Evolutionary conservation across 1,140 invertebrate species (phyloP).

Genomic region (Drosophila bocki): DNA sequence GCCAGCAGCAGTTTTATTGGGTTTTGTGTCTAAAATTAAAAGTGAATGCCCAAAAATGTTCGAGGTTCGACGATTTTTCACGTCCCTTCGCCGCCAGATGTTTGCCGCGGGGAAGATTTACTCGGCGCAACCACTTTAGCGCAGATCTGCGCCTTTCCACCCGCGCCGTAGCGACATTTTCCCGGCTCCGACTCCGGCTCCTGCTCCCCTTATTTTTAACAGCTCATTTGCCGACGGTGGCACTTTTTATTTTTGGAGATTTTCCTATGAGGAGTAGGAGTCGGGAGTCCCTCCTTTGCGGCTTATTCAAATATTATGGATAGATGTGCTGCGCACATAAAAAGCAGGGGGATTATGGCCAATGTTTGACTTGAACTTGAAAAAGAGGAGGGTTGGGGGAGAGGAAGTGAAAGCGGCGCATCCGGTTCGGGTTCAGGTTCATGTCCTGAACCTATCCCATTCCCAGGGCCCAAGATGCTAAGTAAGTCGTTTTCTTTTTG

Average conservation of each 20-base stretch:
- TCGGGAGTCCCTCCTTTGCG: slow-evolving; percentile 33
- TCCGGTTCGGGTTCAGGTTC: slow-evolving; percentile 59
- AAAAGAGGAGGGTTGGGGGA: slow-evolving; percentile 31
- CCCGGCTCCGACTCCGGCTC: slow-evolving; percentile 5
- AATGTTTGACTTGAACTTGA: slow-evolving; percentile 83
- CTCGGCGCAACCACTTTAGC: slow-evolving; percentile 58
- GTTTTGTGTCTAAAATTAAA: slow-evolving; percentile 68
- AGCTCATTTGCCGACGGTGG: slow-evolving; percentile 69
- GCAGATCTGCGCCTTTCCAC: slow-evolving; percentile 24
- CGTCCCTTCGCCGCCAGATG: slow-evolving; percentile 32
- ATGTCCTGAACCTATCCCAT: slow-evolving; percentile 50
- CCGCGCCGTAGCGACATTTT: slow-evolving; percentile 64
- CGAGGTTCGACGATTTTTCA: slow-evolving; percentile 52
- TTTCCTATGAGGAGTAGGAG: slow-evolving; percentile 1
- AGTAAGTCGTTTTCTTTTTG: slow-evolving; percentile 57
- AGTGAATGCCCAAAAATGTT: slow-evolving; percentile 61
- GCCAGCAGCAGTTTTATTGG: slow-evolving; percentile 56
- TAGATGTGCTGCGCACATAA: slow-evolving; percentile 18
- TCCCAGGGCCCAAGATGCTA: slow-evolving; percentile 53
- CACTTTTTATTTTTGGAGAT: slow-evolving; percentile 58
- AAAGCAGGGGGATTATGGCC: slow-evolving; percentile 73
- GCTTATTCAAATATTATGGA: slow-evolving; percentile 56
- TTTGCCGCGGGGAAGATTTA: slow-evolving; percentile 28
- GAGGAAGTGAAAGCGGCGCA: slow-evolving; percentile 59
- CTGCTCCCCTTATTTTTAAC: slow-evolving; percentile 43